phyloP scores from a whole-genome alignment of 2,113 vertebrate genomes.

The Elgaria multicarinata region DNA sequence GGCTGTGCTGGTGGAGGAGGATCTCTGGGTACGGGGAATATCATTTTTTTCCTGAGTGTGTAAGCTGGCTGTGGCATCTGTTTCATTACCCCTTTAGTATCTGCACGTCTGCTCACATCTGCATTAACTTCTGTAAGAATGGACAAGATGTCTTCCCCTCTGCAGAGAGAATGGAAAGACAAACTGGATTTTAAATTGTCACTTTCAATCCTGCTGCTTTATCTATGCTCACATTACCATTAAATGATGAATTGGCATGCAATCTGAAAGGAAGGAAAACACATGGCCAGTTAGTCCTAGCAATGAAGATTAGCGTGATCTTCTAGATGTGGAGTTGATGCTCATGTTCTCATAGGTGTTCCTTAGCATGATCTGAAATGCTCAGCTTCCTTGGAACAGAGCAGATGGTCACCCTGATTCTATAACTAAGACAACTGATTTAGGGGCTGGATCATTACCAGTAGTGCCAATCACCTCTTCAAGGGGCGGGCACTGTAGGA shows the following conservation, averaged over 20 bases:
- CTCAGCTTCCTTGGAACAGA: not conserved
- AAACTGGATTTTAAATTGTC: not conserved
- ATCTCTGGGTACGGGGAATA: constrained; percentile 80
- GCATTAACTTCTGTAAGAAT: constrained; percentile 90
- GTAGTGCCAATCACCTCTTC: not conserved
- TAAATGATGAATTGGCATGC: not conserved
- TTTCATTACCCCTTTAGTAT: constrained; percentile 43
- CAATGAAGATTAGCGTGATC: not conserved
- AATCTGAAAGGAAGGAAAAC: not conserved
- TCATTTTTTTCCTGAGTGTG: constrained; percentile 80
- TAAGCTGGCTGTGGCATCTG: constrained; percentile 89
- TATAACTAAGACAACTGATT: not conserved
- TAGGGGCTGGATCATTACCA: not conserved
- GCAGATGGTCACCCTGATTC: not conserved
- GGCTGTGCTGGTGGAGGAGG: constrained; percentile 15
- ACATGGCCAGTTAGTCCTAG: not conserved
- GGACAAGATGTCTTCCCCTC: constrained; percentile 82
- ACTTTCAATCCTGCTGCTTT: not conserved
- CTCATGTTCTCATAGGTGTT: too few relatives aligned
- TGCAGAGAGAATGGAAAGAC: constrained; percentile 58
- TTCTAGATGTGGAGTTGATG: too few relatives aligned
- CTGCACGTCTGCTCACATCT: constrained; percentile 80
- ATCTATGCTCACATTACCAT: not conserved
- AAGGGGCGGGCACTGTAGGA: not conserved
- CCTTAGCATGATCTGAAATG: not conserved